A percentile compares a stretch with the other conserved stretches of the same genome.
Evolutionary conservation across 2,888 invertebrate genomes (phyloP).

Genomic region (Neuroscelio doddi): DNA sequence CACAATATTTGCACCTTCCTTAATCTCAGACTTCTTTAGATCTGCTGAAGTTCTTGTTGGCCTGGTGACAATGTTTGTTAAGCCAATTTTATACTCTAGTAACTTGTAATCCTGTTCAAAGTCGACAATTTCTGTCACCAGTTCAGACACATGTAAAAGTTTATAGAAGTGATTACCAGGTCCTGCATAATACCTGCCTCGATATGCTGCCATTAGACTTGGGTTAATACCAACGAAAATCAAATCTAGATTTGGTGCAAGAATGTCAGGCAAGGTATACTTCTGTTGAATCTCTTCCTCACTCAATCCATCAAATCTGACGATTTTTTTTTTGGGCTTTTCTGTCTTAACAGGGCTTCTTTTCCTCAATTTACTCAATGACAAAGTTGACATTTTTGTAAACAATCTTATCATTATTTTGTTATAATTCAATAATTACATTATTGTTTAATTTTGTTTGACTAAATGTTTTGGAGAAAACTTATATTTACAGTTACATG

Average conservation of each 20-base stretch:
- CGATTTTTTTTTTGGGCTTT: conserved; percentile 50
- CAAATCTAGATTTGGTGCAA: conserved; percentile 60
- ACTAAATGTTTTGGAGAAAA: no score
- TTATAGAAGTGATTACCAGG: conserved; percentile 70
- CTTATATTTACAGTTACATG: no score
- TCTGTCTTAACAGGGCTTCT: conserved; percentile 26
- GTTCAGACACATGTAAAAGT: conserved; percentile 61
- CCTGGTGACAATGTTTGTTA: conserved; percentile 67
- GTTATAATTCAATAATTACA: no score
- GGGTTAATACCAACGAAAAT: conserved; percentile 69
- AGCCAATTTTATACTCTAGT: conserved; percentile 61
- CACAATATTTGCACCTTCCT: conserved; percentile 58
- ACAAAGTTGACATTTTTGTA: conserved; percentile 53
- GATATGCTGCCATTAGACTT: conserved; percentile 65
- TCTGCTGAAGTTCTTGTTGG: conserved; percentile 67
- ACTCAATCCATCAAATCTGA: conserved; percentile 64
- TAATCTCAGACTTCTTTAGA: conserved; percentile 62
- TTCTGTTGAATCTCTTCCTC: conserved; percentile 63
- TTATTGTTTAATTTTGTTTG: no score
- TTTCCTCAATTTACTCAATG: conserved; percentile 59
- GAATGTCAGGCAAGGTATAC: conserved; percentile 61
- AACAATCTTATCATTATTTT: no score
- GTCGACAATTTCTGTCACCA: conserved; percentile 57
- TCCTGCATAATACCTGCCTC: conserved; percentile 68
- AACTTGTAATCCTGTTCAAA: conserved; percentile 64